Conservation (phyloP, 1,140 invertebrate genomes). For the Piezodorus guildinii region DNA sequence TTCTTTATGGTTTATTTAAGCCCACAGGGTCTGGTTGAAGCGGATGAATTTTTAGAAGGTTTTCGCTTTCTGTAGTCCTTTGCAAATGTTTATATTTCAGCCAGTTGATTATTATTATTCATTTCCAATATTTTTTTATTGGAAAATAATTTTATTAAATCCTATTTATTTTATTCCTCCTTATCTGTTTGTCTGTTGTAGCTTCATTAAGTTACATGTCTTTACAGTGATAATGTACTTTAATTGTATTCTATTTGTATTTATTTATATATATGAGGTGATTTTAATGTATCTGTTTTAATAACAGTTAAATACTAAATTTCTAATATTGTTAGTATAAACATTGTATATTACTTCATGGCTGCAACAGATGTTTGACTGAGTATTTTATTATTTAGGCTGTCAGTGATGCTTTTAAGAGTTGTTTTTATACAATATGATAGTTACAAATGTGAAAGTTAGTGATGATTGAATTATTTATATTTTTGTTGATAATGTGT, state of each 20-base stretch:
- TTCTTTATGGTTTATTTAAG: neutral
- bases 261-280: neutral
- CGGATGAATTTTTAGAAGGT: neutral
- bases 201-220: neutral
- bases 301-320: neutral
- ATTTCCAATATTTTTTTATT: neutral
- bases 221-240: neutral
- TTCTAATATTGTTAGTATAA: neutral
- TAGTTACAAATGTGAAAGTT: too few relatives aligned
- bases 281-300: neutral
- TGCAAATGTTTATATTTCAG: neutral
- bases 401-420: neutral
- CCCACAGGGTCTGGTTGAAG: constrained; percentile 4
- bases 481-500: too few relatives aligned
- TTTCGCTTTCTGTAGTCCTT: neutral
- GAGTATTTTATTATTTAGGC: constrained; percentile 12
- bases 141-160: too few relatives aligned
- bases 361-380: constrained; percentile 8
- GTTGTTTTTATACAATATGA: too few relatives aligned
- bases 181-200: constrained; percentile 1
- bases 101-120: neutral
- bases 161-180: too few relatives aligned
- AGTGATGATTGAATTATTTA: too few relatives aligned
- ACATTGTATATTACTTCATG: neutral
- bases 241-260: neutral